A percentile compares a stretch with the other conserved stretches of the same genome.
phyloP scores from a whole-genome alignment of 2,888 invertebrate genomes.

The Rhaphigaster nebulosa region DNA sequence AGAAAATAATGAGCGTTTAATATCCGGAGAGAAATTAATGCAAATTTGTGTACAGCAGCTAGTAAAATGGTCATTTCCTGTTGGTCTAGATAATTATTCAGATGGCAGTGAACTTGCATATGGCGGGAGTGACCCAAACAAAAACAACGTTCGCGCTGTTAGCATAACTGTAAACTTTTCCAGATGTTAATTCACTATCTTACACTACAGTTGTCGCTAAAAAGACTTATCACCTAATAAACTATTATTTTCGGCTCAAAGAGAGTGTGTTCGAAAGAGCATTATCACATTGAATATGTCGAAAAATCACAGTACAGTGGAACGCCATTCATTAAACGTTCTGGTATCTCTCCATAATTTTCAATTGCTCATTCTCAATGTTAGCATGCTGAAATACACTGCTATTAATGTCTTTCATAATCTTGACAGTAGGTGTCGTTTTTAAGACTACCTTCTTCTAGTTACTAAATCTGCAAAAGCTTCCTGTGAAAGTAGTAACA shows the following conservation, averaged over 20 bases:
- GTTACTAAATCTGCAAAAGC: not conserved
- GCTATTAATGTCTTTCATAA: not conserved
- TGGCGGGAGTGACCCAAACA: not conserved
- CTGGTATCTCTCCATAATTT: too few species aligned
- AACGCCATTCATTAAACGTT: too few species aligned
- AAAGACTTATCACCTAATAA: too few species aligned
- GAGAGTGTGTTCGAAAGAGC: too few species aligned
- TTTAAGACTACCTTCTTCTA: not conserved
- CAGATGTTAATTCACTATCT: not conserved
- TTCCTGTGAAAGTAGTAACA: not conserved
- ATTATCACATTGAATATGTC: not conserved
- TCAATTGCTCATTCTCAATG: too few species aligned
- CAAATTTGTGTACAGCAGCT: not conserved
- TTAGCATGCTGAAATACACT: too few species aligned
- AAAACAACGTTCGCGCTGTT: not conserved
- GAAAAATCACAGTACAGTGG: too few species aligned
- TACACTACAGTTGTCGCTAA: not conserved
- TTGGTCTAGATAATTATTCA: not conserved
- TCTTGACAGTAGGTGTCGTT: not conserved
- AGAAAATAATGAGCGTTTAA: not conserved
- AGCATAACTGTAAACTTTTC: not conserved
- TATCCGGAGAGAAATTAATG: not conserved
- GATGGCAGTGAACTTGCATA: not conserved
- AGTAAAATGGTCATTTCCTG: not conserved
- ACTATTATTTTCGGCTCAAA: too few species aligned